A percentile compares a stretch with the other conserved stretches of the same genome.
phyloP scores from a whole-genome alignment of 2,113 vertebrate species.

The Petroica traversi region DNA sequence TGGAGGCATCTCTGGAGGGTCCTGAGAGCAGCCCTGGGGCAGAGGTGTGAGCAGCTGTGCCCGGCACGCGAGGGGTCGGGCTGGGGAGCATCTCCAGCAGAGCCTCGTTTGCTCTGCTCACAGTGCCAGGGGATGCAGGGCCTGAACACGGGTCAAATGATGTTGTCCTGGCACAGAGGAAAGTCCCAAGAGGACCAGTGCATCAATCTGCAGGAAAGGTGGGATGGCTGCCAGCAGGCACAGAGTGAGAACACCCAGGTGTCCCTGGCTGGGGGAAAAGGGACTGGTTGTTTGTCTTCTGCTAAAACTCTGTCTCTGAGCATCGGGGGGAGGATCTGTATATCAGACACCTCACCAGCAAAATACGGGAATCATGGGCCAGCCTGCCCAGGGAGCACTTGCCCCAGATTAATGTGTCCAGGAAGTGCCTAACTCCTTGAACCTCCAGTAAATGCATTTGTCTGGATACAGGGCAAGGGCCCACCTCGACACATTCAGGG shows the following conservation, averaged over 20 bases:
- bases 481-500: rapidly evolving
- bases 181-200: background rate
- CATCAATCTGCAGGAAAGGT: background rate
- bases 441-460: background rate
- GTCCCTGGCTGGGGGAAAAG: rapidly evolving
- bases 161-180: background rate
- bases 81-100: background rate
- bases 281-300: background rate
- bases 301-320: background rate
- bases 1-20: background rate
- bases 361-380: background rate
- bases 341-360: background rate
- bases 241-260: background rate
- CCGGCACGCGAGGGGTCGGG: rapidly evolving
- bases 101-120: rapidly evolving
- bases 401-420: background rate
- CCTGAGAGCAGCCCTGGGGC: background rate
- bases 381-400: background rate
- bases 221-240: background rate
- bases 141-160: background rate
- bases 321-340: background rate
- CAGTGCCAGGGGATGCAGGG: background rate
- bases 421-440: background rate
- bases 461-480: background rate
- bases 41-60: background rate